Evolutionary conservation across 2,888 invertebrate genomes (phyloP).

Genomic region (Trichopria drosophilae): DNA sequence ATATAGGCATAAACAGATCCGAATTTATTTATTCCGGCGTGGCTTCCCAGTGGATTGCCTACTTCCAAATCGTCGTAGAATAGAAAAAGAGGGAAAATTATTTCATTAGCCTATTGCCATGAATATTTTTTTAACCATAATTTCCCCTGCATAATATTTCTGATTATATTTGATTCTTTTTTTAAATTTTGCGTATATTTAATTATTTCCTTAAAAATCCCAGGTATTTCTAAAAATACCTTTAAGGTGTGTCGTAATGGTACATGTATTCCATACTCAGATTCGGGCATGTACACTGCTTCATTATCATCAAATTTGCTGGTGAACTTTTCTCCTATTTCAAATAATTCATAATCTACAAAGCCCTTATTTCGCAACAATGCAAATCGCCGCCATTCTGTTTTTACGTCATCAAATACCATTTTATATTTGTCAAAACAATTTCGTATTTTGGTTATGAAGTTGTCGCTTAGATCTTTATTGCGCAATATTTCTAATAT

Average conservation of each 20-base stretch:
- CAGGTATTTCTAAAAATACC: constrained; percentile 20
- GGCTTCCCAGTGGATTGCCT: constrained; percentile 26
- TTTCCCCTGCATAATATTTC: constrained; percentile 2
- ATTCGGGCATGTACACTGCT: background rate
- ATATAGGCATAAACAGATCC: constrained; percentile 13
- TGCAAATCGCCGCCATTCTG: constrained; percentile 17
- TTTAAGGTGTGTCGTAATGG: constrained; percentile 10
- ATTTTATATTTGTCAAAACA: constrained; percentile 14
- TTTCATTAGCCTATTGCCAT: background rate
- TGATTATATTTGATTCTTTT: constrained; percentile 3
- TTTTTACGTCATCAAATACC: constrained; percentile 13
- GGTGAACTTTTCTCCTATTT: constrained; percentile 7
- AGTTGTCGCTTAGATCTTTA: no score
- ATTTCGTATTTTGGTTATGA: constrained; percentile 11
- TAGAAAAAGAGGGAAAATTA: constrained; percentile 16
- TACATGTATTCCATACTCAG: constrained; percentile 10
- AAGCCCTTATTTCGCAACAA: constrained; percentile 9
- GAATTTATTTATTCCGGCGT: constrained; percentile 21
- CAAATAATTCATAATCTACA: constrained; percentile 13
- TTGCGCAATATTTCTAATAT: no score
- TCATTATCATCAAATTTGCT: constrained; percentile 8
- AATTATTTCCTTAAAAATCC: constrained; percentile 6
- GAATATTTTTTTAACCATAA: constrained; percentile 15
- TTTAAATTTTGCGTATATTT: constrained; percentile 1
- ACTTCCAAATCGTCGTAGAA: no score